Percentiles rank a stretch among this genome's conserved stretches.
Conservation (phyloP, 2,888 invertebrate species). For the Sepioteuthis lessoniana region DNA sequence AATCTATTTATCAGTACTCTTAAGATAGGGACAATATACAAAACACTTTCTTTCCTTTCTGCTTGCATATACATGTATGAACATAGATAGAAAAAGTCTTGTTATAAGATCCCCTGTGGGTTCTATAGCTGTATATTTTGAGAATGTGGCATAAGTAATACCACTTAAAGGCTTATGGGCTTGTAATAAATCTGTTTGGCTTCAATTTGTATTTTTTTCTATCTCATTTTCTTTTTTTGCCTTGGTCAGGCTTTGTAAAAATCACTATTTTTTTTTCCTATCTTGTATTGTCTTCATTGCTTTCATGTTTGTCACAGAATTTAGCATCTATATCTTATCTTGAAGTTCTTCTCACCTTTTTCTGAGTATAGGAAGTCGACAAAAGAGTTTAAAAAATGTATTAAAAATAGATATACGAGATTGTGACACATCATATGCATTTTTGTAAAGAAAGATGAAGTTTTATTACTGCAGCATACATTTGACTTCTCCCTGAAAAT, state of each 20-base stretch:
- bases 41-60: background rate
- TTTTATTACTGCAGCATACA: no score
- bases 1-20: background rate
- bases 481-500: no score
- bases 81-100: background rate
- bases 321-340: background rate
- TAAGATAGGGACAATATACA: background rate
- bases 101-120: background rate
- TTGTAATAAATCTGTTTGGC: background rate
- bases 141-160: slow-evolving; percentile 1
- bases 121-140: background rate
- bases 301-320: background rate
- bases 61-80: background rate
- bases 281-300: background rate
- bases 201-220: background rate
- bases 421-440: no score
- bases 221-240: background rate
- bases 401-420: no score
- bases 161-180: background rate
- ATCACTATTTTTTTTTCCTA: background rate
- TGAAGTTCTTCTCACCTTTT: background rate
- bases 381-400: no score
- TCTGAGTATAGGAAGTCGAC: background rate
- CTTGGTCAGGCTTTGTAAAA: background rate
- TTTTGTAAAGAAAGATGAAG: no score